Evolutionary conservation across 1,140 invertebrate genomes (phyloP), one percentile per base, ranked within the genome.

Genomic region (Ridgeia piscesae): DNA sequence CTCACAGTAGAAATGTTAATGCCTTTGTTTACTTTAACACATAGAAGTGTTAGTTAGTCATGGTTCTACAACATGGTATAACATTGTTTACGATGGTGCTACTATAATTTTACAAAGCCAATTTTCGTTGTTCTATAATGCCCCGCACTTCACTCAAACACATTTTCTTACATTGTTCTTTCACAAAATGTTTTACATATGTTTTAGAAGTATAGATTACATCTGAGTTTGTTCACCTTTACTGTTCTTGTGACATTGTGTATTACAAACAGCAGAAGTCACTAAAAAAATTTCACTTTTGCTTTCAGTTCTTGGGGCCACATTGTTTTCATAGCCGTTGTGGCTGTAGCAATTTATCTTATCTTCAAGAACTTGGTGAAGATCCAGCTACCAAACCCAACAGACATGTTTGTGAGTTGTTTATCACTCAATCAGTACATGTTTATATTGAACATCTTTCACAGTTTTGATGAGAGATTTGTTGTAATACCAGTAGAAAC

Each of bases 291-390:
- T 34, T 35, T 27, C n/a, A 34, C n/a, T n/a, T 34, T 90, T 34
- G 33, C 17, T 90, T 35, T 34, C 34, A 90, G 89, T 90, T 90
- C 58, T 31, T 77, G 89, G 89, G 89, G 33, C 35, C 33, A 95
- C 96, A 90, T 96, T 98, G 35, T 77, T 31, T 77, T 77, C 58
- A 77, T 77, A 27, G 58, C 58, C 58, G 27, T 77, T 31, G 97
- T 97, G 92, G 97, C 96, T 0, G 94, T 98, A n/a, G 96, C 98
- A 48, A 95, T 98, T 89, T 97, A 97, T 21, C 95, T 98, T 91
- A 95, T 98, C 6, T 97, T 97, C 33, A 97, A 97, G 90, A 97
- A 97, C 93, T 97, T 93, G n/a, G 92, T 93, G 6, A 93, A 94
- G 77, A 91, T 94, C 31, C 92, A 93, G 34, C 92, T 94, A 50